Evolutionary conservation across 2,113 vertebrate species (phyloP).

Genomic region (Amphilophus citrinellus): DNA sequence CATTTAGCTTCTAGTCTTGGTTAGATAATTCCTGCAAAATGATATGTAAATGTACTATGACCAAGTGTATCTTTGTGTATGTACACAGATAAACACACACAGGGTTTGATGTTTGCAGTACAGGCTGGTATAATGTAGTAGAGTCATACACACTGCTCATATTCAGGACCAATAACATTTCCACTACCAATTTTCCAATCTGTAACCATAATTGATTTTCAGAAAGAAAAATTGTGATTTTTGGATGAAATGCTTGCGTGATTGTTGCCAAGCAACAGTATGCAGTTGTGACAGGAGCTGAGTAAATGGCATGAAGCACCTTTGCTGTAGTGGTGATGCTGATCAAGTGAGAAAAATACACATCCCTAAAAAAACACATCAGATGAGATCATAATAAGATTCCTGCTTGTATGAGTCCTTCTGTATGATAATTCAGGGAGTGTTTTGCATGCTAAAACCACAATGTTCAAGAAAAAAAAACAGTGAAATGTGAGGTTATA

Average conservation of each 20-base stretch:
- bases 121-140: constrained; percentile 13
- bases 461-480: not conserved
- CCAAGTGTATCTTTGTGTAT: not conserved
- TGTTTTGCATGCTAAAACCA: not conserved
- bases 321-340: constrained; percentile 11
- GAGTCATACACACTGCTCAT: constrained; percentile 72
- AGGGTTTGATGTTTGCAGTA: constrained; percentile 21
- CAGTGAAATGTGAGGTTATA: not conserved
- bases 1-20: not conserved
- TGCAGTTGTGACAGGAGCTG: constrained; percentile 40
- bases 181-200: constrained; percentile 13
- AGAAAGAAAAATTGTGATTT: constrained; percentile 29
- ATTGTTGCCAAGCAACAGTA: constrained; percentile 71
- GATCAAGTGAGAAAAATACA: constrained; percentile 4
- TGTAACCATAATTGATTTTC: constrained; percentile 31
- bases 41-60: not conserved
- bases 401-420: not conserved
- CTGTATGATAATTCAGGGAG: not conserved
- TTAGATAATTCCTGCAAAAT: constrained; percentile 17
- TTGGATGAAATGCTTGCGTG: constrained; percentile 46
- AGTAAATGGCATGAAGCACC: constrained; percentile 37
- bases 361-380: not conserved
- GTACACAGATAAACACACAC: not conserved
- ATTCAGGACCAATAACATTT: constrained; percentile 38
- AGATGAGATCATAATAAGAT: not conserved